Percentiles rank a stretch among this genome's conserved stretches.
Evolutionary conservation across 1,140 invertebrate genomes (phyloP).

Genomic region (Leucophenga varia): DNA sequence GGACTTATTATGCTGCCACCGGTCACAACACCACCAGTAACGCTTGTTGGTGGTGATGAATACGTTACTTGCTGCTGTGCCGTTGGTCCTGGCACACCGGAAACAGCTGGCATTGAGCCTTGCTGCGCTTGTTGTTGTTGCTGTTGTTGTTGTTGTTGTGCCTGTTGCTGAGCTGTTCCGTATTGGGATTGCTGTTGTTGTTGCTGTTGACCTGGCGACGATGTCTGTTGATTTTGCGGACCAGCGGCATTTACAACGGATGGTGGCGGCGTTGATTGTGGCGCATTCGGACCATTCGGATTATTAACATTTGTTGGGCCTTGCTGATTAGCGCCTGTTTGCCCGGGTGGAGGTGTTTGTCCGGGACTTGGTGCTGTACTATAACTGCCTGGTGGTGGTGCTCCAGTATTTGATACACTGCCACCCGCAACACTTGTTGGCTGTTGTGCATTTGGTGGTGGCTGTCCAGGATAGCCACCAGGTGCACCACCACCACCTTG

Average conservation of each 20-base stretch:
- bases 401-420: constrained; percentile 21
- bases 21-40: constrained; percentile 28
- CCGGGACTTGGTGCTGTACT: constrained; percentile 45
- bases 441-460: constrained; percentile 24
- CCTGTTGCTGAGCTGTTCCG: constrained; percentile 26
- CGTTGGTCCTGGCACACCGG: constrained; percentile 36
- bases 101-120: constrained; percentile 30
- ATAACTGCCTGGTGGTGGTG: constrained; percentile 39
- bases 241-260: constrained; percentile 11
- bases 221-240: constrained; percentile 26
- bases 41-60: constrained; percentile 39
- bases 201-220: constrained; percentile 16
- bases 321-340: constrained; percentile 19
- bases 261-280: constrained; percentile 48
- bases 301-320: constrained; percentile 15
- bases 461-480: constrained; percentile 20
- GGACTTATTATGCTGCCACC: constrained; percentile 20
- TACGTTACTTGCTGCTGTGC: constrained; percentile 46
- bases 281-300: constrained; percentile 46
- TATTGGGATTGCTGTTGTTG: constrained; percentile 35
- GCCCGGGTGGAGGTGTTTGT: constrained; percentile 46
- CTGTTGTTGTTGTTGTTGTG: constrained; percentile 7
- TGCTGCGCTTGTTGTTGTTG: constrained; percentile 37
- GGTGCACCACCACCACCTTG: constrained; percentile 28
- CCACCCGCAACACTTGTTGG: constrained; percentile 16